Evolutionary conservation across 2,888 invertebrate species (phyloP).

Genomic region (Brenthis ino): DNA sequence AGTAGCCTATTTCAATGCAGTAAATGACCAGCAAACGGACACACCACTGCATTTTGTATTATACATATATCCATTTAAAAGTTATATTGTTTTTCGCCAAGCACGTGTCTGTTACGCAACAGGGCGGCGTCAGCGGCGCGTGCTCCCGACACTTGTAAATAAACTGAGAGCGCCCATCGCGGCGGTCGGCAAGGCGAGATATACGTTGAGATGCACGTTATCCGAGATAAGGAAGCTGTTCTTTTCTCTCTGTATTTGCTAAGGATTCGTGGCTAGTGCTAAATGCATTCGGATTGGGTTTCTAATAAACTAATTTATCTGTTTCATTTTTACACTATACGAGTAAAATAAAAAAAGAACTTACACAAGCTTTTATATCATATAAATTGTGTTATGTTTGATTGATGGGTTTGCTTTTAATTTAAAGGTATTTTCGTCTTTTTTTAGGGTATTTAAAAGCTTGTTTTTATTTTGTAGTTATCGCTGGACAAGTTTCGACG

Average conservation of each 20-base stretch:
- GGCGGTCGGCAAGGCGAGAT: not conserved
- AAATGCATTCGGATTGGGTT: not conserved
- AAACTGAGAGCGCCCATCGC: slow-evolving; percentile 5
- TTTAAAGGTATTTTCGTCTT: too few relatives aligned
- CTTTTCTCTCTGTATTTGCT: not conserved
- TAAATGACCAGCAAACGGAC: too few relatives aligned
- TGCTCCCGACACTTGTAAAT: slow-evolving; percentile 22
- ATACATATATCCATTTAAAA: not conserved
- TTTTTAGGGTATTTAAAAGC: too few relatives aligned
- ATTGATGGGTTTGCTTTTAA: too few relatives aligned
- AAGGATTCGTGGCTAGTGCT: not conserved
- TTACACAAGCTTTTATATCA: too few relatives aligned
- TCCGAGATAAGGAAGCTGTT: slow-evolving; percentile 6
- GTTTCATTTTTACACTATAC: not conserved
- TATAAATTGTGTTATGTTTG: too few relatives aligned
- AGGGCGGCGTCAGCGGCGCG: slow-evolving; percentile 6
- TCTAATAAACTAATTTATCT: not conserved
- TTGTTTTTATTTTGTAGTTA: too few relatives aligned
- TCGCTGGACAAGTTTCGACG: too few relatives aligned
- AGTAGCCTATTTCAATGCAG: too few relatives aligned
- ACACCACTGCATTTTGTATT: not conserved
- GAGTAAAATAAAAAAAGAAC: too few relatives aligned
- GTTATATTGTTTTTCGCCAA: not conserved
- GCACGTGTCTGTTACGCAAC: slow-evolving; percentile 11
- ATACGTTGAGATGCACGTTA: slow-evolving; percentile 11